Evolutionary conservation across 2,113 vertebrate species (phyloP).

Genomic region (Melospiza melodia): DNA sequence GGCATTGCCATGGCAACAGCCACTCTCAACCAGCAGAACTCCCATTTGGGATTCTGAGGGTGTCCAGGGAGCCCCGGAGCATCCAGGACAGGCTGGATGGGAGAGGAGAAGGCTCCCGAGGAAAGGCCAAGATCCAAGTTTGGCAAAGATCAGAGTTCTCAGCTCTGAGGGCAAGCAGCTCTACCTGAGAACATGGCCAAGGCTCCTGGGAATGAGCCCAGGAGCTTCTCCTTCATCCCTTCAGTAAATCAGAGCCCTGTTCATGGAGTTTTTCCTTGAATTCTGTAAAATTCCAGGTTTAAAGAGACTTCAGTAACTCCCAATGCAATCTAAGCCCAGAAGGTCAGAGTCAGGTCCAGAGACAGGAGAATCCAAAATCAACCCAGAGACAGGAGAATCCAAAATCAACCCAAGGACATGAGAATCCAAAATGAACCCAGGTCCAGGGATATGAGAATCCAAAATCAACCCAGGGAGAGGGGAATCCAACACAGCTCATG

Average conservation of each 20-base stretch:
- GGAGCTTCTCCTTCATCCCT: neutral
- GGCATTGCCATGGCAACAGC: constrained; percentile 26
- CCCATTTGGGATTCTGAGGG: neutral
- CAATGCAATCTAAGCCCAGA: accelerated
- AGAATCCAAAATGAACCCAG: neutral
- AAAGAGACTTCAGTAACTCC: neutral
- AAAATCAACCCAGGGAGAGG: neutral
- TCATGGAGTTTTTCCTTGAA: neutral
- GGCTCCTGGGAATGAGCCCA: neutral
- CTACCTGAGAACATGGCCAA: neutral
- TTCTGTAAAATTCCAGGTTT: neutral
- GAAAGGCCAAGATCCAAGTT: neutral
- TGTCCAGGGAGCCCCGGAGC: neutral
- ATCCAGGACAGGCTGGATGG: neutral
- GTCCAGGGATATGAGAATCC: too few relatives aligned
- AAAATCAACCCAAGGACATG: too few relatives aligned
- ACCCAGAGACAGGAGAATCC: too few relatives aligned
- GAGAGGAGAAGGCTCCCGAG: neutral
- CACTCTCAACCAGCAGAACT: neutral
- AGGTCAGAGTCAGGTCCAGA: neutral
- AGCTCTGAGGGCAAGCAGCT: neutral
- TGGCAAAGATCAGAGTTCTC: neutral
- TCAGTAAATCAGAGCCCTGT: neutral
- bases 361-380: neutral
- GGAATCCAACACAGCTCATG: too few relatives aligned